phyloP scores from a whole-genome alignment of 1,140 invertebrate genomes.

The Drosophila micromelanica region DNA sequence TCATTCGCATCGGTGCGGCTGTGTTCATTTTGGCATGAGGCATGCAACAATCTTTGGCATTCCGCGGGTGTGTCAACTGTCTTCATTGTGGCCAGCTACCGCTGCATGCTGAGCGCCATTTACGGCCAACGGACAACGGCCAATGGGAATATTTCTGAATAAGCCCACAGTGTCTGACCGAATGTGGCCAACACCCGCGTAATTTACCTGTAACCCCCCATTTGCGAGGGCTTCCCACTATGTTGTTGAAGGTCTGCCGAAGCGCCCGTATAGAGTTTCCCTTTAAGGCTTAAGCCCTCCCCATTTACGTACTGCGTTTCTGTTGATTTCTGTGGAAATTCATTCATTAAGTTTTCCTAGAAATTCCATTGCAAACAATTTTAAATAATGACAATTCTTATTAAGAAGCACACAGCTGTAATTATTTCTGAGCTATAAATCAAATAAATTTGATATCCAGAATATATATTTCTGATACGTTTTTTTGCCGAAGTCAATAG shows the following conservation, averaged over 20 bases:
- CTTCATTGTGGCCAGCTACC: conserved; percentile 50
- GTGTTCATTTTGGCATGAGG: conserved; percentile 36
- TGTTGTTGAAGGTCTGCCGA: neutral
- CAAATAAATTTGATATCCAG: no score
- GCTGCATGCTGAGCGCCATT: conserved; percentile 60
- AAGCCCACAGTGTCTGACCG: conserved; percentile 40
- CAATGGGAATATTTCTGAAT: conserved; percentile 53
- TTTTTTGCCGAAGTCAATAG: no score
- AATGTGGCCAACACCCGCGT: conserved; percentile 46
- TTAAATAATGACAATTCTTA: no score
- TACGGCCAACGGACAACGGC: conserved; percentile 27
- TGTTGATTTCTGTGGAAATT: neutral
- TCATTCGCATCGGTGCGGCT: conserved; percentile 12
- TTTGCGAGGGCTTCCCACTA: neutral
- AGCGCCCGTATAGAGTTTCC: neutral
- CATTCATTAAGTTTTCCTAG: no score
- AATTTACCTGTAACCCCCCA: conserved; percentile 21
- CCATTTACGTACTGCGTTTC: neutral
- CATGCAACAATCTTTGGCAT: conserved; percentile 48
- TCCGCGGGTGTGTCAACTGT: conserved; percentile 59
- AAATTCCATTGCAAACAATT: no score
- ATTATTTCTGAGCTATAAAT: no score
- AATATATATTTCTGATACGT: no score
- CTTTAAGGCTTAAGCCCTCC: no score
- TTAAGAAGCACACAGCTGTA: no score